Evolutionary conservation across 30 jellyfish, hydroid and myxozoan species (phyloP), one percentile per base, ranked within the genome.

Genomic region (Morbakka virulenta): DNA sequence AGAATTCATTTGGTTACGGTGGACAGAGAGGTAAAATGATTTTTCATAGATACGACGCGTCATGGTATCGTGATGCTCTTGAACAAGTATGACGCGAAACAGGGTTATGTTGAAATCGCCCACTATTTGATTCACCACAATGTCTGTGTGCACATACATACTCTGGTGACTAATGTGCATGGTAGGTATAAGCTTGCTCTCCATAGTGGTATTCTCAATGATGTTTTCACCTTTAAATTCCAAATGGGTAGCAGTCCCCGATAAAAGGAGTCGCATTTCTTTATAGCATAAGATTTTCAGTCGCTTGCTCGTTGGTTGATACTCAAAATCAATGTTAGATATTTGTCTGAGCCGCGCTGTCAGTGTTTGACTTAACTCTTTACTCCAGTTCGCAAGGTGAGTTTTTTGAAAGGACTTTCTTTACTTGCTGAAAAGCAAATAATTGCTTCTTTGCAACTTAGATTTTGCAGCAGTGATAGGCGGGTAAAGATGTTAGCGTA

Each of bases 41-140:
- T 74, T 74, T 11, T 52, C 67, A 53, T 4, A 74, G 22, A 27
- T 9, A 24, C 29, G 22, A 29, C 28, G 22, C 2, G 27, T 23
- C 17, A 14, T 74, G 61, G 23, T 74, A 64, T 3, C 32, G 83
- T 9, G 23, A n/a, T 22, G 36, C 62, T 31, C 29, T 74, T 41
- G 13, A 32, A 74, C 32, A 1, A 82, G 85, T 13, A 74, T 32
- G 27, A 74, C 68, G 32, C 86, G 22, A 13, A 50, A 29, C 32
- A 69, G 82, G n/a, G 86, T 63, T 13, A 52, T 50, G 22, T 30
- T 17, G 35, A 22, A 14, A 25, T 52, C 83, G 13, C 83, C 69
- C 20, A 74, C 83, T 28, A 34, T 35, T 53, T 74, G 86, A 53
- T 52, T 52, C 28, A 35, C 28, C 21, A 77, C 32, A 63, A 77